These are phyloP conservation scores for Entomobrya multifasciata DNA, from an alignment of 2,888 invertebrate species.

Conservation along the genomic window DNA sequence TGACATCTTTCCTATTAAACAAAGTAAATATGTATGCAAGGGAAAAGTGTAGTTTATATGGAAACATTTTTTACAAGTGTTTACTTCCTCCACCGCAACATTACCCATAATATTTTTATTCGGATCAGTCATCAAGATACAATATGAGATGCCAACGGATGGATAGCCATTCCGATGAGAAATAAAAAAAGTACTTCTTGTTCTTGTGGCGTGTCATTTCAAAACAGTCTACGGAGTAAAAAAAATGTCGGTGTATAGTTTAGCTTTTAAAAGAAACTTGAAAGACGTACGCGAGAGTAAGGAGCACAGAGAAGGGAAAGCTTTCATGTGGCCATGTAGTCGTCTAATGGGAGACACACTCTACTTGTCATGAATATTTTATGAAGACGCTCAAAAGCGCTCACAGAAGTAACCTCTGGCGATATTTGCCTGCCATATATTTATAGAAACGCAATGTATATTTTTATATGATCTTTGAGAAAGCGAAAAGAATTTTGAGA, in stretches of 20 bases:
- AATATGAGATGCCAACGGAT: not conserved
- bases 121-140: not conserved
- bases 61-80: not conserved
- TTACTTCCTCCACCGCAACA: not conserved
- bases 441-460: not conserved
- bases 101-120: not conserved
- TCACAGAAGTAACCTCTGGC: slow-evolving; percentile 24
- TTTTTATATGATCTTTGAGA: not conserved
- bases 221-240: not conserved
- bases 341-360: slow-evolving; percentile 59
- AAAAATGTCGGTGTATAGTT: not conserved
- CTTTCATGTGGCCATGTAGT: slow-evolving; percentile 54
- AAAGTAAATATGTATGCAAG: not conserved
- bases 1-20: too few species aligned
- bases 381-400: slow-evolving; percentile 55
- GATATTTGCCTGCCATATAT: slow-evolving; percentile 10
- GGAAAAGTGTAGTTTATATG: not conserved
- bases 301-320: slow-evolving; percentile 15
- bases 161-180: not conserved
- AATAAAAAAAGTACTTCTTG: not conserved
- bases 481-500: not conserved
- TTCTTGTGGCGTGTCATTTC: not conserved
- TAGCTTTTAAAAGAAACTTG: not conserved
- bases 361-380: slow-evolving; percentile 71
- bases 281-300: not conserved